Evolutionary conservation across 2,888 invertebrate species (phyloP), one percentile per base, ranked within the genome.

Genomic region (Parasteatoda lunata): DNA sequence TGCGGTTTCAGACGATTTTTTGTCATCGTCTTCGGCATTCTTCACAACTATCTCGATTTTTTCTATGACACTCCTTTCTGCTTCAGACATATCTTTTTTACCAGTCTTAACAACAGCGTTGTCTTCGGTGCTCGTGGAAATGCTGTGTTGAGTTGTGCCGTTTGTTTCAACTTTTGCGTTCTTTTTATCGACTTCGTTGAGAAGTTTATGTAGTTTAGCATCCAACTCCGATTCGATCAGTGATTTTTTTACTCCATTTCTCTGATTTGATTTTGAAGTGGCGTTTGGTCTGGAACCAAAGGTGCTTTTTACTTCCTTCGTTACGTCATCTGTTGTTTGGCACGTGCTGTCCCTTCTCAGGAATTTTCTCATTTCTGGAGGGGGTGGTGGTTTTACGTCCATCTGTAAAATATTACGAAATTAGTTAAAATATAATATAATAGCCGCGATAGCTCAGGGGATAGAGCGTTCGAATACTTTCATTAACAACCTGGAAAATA

Each of bases 261-360:
- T 30, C 0, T n/a, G 49, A 52, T 73, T 59, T 7, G 30, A 15
- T 65, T 66, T 73, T 5, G 77, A 52, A 8, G 6, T n/a, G n/a
- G n/a, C n/a, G n/a, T n/a, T n/a, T n/a, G n/a, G n/a, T n/a, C n/a
- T n/a, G n/a, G n/a, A n/a, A n/a, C n/a, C n/a, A n/a, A n/a, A n/a
- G n/a, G n/a, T n/a, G n/a, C n/a, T n/a, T n/a, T n/a, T n/a, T n/a
- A n/a, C n/a, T n/a, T n/a, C n/a, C n/a, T 54, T 66, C 54, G 13
- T 13, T 3, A 54, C 13, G 13, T 54, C 5, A 54, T 54, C 4
- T 4, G 54, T 77, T 7, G 87, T 87, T 47, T 87, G 87, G 52
- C 87, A 87, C 5, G 81, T 87, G 30, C 87, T 87, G 68, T 87
- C 87, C 4, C 87, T 48, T 77, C 87, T 77, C 51, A 87, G 52